A percentile compares a stretch with the other conserved stretches of the same genome.
Evolutionary conservation across 2,113 vertebrate genomes (phyloP).

Genomic region (Channa maculata): DNA sequence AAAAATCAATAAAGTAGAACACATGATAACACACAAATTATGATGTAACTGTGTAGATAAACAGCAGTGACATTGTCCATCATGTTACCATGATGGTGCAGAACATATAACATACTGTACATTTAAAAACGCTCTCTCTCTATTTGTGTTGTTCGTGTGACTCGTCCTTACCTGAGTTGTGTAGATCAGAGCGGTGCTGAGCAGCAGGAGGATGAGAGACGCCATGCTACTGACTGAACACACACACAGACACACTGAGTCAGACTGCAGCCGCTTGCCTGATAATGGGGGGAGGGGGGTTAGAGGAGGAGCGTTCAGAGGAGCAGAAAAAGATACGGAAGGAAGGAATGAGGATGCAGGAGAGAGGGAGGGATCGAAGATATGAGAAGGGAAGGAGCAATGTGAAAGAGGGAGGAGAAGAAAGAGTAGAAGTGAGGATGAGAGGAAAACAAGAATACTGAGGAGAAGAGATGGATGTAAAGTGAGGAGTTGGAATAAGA

Average conservation of each 20-base stretch:
- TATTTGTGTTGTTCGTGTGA: background rate
- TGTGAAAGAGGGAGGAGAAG: background rate
- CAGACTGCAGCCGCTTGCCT: conserved; percentile 11
- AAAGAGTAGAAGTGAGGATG: background rate
- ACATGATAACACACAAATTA: background rate
- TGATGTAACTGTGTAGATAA: conserved; percentile 22
- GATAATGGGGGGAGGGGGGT: background rate
- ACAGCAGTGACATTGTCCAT: conserved; percentile 5
- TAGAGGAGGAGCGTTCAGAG: background rate
- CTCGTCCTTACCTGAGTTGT: conserved; percentile 62
- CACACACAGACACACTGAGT: conserved; percentile 25
- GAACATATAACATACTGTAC: background rate
- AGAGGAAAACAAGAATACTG: no score
- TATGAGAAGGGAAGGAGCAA: background rate
- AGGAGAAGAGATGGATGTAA: background rate
- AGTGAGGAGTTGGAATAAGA: no score
- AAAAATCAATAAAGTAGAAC: background rate
- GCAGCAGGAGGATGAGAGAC: conserved; percentile 68
- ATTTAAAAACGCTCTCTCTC: background rate
- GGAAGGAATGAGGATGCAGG: background rate
- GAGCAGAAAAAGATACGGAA: background rate
- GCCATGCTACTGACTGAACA: conserved; percentile 61
- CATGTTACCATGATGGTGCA: conserved; percentile 16
- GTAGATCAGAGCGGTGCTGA: conserved; percentile 61
- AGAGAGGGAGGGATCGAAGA: background rate